phyloP scores from a whole-genome alignment of 2,888 invertebrate genomes.

The Lobophora halterata region DNA sequence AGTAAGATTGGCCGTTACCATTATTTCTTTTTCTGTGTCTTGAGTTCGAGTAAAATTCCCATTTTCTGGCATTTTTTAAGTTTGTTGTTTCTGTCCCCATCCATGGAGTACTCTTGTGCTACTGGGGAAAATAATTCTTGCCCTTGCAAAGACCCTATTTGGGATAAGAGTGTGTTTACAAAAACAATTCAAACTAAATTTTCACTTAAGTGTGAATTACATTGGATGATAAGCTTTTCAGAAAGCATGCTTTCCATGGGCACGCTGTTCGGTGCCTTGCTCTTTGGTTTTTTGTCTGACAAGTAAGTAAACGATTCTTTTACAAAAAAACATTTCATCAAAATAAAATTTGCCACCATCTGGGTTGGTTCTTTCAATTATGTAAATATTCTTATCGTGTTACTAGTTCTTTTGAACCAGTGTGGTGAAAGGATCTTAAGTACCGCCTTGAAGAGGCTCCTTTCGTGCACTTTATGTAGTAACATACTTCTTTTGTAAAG shows the following conservation, averaged over 20 bases:
- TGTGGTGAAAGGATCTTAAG: no score
- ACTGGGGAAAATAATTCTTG: constrained; percentile 31
- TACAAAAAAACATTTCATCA: no score
- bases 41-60: constrained; percentile 53
- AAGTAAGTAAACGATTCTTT: constrained; percentile 52
- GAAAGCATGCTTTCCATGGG: constrained; percentile 56
- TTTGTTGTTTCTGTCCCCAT: constrained; percentile 58
- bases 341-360: no score
- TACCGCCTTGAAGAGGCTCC: no score
- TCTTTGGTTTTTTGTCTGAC: constrained; percentile 60
- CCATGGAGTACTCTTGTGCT: constrained; percentile 50
- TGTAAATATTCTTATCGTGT: no score
- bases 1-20: constrained; percentile 49
- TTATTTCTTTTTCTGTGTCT: constrained; percentile 45
- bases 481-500: no score
- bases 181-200: constrained; percentile 61
- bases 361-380: no score
- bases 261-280: constrained; percentile 51
- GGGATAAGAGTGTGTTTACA: constrained; percentile 53
- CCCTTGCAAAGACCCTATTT: constrained; percentile 51
- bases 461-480: no score
- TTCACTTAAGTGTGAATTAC: constrained; percentile 43
- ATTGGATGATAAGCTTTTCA: constrained; percentile 56
- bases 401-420: no score
- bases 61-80: constrained; percentile 60